These are phyloP conservation scores for Acropora tenuis DNA, from an alignment of 64 coral and sea anemone genomes.

Conservation along the genomic window DNA sequence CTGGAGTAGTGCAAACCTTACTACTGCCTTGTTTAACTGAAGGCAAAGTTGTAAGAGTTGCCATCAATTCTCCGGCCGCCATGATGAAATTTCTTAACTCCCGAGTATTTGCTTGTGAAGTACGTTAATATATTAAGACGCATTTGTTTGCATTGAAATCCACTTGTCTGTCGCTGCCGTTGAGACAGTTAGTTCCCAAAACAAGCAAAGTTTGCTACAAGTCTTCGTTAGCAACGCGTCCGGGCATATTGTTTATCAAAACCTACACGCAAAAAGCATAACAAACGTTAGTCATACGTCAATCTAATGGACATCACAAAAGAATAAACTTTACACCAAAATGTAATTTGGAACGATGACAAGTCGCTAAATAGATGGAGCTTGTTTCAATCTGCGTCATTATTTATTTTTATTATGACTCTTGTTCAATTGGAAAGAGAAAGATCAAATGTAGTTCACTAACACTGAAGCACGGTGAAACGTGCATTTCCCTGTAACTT, in stretches of 20 bases:
- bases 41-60: slow-evolving; percentile 20
- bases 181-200: neutral
- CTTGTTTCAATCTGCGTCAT: neutral
- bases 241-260: slow-evolving; percentile 11
- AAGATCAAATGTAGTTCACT: too few relatives aligned
- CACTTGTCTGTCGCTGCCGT: neutral
- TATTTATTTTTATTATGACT: too few relatives aligned
- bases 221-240: slow-evolving; percentile 7
- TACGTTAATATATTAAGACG: neutral
- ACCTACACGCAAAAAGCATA: neutral
- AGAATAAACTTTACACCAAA: neutral
- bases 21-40: neutral
- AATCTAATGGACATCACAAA: slow-evolving; percentile 9
- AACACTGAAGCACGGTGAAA: too few relatives aligned
- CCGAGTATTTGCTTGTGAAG: too few relatives aligned
- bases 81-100: neutral
- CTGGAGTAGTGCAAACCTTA: neutral
- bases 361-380: neutral
- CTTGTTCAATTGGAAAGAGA: too few relatives aligned
- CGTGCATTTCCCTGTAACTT: too few relatives aligned
- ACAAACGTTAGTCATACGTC: neutral
- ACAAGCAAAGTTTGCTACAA: neutral
- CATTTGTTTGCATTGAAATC: neutral
- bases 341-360: neutral
- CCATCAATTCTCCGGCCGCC: neutral